Conservation (phyloP, 2,888 invertebrate genomes). For the Drosophila melanosoma region DNA sequence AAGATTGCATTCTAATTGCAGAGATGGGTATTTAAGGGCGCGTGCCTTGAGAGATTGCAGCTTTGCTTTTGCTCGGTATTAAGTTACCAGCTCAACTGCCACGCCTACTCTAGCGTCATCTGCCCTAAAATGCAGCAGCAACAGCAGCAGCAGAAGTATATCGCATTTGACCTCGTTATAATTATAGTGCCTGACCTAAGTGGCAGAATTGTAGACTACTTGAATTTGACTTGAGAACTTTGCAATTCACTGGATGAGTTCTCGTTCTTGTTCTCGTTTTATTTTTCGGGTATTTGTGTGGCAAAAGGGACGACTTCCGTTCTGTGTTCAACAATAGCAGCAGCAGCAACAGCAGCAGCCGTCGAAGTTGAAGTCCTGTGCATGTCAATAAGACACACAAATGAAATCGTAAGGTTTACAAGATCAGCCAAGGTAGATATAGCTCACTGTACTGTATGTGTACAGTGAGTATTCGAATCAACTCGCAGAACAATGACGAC, state of each 20-base stretch:
- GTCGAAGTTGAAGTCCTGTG: conserved; percentile 48
- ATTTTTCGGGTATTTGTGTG: conserved; percentile 54
- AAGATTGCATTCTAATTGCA: conserved; percentile 59
- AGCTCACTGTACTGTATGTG: conserved; percentile 15
- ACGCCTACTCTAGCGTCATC: conserved; percentile 58
- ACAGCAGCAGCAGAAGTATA: conserved; percentile 5
- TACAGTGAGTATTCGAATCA: conserved; percentile 35
- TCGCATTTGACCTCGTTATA: conserved; percentile 75
- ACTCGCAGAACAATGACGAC: conserved; percentile 48
- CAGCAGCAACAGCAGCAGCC: conserved; percentile 26
- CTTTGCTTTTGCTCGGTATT: conserved; percentile 59
- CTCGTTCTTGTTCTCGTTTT: conserved; percentile 15
- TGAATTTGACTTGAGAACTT: conserved; percentile 73
- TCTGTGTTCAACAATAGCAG: conserved; percentile 40
- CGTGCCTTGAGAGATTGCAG: conserved; percentile 66
- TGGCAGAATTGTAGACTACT: conserved; percentile 48
- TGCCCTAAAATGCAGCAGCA: conserved; percentile 37
- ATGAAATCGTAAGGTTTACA: conserved; percentile 66
- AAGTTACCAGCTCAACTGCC: conserved; percentile 56
- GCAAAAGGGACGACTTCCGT: conserved; percentile 72
- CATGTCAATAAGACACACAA: conserved; percentile 78
- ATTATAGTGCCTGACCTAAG: conserved; percentile 70
- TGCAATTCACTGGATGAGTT: conserved; percentile 26
- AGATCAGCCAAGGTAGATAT: conserved; percentile 67
- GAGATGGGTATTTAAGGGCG: conserved; percentile 43